Conservation (phyloP, 2,797 vertebrate species). For the Heterohyrax brucei region DNA sequence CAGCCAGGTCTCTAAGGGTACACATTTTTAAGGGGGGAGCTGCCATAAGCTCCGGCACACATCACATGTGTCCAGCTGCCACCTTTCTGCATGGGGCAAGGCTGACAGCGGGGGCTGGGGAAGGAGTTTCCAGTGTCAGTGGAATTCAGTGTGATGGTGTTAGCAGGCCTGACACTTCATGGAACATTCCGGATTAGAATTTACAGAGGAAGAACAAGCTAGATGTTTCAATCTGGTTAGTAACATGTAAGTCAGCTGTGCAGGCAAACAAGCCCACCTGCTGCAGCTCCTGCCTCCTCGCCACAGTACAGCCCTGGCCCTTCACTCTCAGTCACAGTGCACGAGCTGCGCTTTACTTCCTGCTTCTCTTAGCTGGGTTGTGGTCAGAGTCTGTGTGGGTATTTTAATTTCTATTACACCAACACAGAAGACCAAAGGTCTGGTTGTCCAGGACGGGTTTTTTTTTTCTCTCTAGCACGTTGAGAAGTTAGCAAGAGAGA, state of each 20-base stretch:
- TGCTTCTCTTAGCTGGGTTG: constrained; percentile 20
- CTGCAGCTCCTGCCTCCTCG: background rate
- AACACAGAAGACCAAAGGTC: constrained; percentile 36
- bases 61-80: background rate
- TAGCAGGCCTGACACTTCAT: background rate
- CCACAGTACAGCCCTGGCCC: background rate
- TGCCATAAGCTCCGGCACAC: background rate
- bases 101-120: background rate
- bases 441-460: background rate
- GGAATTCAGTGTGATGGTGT: background rate
- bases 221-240: constrained; percentile 41
- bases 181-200: constrained; percentile 72
- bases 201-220: background rate
- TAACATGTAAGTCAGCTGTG: background rate
- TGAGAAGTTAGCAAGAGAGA: background rate
- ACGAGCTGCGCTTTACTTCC: background rate
- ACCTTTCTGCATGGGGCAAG: background rate
- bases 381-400: background rate
- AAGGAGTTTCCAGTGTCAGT: background rate
- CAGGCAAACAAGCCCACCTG: background rate
- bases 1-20: background rate
- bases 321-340: background rate
- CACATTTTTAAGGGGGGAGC: background rate
- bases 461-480: constrained; percentile 16
- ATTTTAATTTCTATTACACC: constrained; percentile 41